These are phyloP conservation scores for Spilogale gracilis DNA, from an alignment of 2,113 vertebrate species.

Conservation along the genomic window DNA sequence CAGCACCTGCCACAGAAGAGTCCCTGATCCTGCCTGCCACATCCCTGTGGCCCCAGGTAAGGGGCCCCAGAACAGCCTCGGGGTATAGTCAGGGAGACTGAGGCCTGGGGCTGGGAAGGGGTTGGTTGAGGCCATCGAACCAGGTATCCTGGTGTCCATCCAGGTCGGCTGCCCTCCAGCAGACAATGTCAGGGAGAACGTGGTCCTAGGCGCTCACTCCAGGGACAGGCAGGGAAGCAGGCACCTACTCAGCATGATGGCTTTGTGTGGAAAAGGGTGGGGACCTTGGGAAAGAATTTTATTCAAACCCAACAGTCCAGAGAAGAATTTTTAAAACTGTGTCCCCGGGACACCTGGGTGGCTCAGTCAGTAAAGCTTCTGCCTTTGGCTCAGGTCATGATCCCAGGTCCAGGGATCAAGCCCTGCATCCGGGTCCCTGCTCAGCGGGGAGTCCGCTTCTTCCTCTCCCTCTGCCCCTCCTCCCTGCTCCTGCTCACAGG, in stretches of 20 bases:
- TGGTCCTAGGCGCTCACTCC: not conserved
- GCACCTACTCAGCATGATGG: not conserved
- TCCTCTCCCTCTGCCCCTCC: not conserved
- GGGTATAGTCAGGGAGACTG: not conserved
- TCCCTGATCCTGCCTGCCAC: constrained; percentile 90
- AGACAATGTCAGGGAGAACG: not conserved
- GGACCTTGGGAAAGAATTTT: not conserved
- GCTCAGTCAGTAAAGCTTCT: not conserved
- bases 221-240: not conserved
- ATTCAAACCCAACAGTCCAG: not conserved
- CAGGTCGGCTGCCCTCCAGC: not conserved
- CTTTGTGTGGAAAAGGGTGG: not conserved
- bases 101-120: not conserved
- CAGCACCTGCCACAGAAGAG: constrained; percentile 90
- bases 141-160: not conserved
- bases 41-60: constrained; percentile 93
- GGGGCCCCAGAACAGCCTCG: not conserved
- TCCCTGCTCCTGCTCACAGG: not conserved
- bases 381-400: not conserved
- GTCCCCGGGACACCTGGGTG: not conserved
- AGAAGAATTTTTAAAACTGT: not conserved
- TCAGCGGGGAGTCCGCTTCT: not conserved
- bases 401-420: not conserved
- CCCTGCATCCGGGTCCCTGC: not conserved
- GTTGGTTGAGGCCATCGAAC: not conserved